A percentile compares a stretch with the other conserved stretches of the same genome.
phyloP scores from a whole-genome alignment of 2,113 vertebrate genomes.

The Connochaetes taurinus region DNA sequence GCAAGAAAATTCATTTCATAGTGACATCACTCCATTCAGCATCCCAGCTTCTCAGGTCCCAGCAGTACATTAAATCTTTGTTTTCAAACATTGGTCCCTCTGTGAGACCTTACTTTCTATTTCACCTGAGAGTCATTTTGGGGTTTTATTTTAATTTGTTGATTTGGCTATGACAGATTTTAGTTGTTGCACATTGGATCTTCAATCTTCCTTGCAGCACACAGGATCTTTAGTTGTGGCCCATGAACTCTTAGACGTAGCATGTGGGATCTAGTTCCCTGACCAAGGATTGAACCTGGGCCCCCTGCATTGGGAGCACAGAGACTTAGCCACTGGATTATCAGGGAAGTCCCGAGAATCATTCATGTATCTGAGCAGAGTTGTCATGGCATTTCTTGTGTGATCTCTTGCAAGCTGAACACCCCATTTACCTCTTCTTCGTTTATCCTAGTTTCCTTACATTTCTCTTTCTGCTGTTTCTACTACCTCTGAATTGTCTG shows the following conservation, averaged over 20 bases:
- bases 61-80: not conserved
- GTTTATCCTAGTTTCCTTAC: not conserved
- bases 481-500: not conserved
- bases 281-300: not conserved
- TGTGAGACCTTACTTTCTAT: not conserved
- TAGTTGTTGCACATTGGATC: not conserved
- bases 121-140: not conserved
- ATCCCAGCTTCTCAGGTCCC: not conserved
- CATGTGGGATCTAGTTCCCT: not conserved
- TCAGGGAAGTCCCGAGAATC: not conserved
- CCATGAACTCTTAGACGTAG: not conserved
- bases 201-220: not conserved
- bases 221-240: not conserved
- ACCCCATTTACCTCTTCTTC: not conserved
- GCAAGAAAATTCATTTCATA: not conserved
- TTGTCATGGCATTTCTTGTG: not conserved
- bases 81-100: not conserved
- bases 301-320: not conserved
- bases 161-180: not conserved
- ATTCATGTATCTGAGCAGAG: not conserved
- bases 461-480: not conserved
- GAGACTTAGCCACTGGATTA: not conserved
- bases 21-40: not conserved
- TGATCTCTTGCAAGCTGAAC: not conserved
- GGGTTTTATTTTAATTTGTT: not conserved